phyloP scores from a whole-genome alignment of 1,140 invertebrate genomes.

The Hestina assimilis region DNA sequence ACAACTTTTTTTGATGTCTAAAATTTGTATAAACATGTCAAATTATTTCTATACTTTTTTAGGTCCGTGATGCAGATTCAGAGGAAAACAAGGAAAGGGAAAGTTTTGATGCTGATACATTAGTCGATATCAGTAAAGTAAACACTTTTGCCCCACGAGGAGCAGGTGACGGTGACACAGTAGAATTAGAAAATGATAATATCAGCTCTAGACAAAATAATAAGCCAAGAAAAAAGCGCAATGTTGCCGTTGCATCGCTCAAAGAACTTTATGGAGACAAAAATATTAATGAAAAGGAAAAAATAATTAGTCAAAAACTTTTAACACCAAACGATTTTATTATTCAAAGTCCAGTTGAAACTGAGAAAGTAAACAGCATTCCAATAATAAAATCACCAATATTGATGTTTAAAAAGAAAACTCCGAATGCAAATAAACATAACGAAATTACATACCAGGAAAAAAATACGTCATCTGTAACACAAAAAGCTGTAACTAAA shows the following conservation, averaged over 20 bases:
- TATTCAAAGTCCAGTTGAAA: too few species aligned
- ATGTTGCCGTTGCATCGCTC: conserved; percentile 37
- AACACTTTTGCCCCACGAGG: neutral
- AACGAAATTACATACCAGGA: neutral
- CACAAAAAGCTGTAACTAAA: neutral
- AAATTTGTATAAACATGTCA: too few species aligned
- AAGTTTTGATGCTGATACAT: neutral
- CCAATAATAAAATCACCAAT: neutral
- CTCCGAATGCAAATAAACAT: neutral
- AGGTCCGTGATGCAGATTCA: conserved; percentile 11
- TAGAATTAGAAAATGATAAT: neutral
- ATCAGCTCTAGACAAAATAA: neutral
- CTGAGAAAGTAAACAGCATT: too few species aligned
- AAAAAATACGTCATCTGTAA: neutral
- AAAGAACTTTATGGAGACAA: conserved; percentile 14
- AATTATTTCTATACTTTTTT: too few species aligned
- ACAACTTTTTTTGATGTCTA: too few species aligned
- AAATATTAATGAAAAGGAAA: conserved; percentile 1
- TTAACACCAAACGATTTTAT: conserved; percentile 36
- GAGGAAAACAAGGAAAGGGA: conserved; percentile 1
- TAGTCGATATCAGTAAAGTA: conserved; percentile 20
- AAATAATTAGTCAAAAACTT: conserved; percentile 12
- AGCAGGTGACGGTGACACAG: neutral
- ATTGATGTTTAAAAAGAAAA: conserved; percentile 11
- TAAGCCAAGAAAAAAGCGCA: conserved; percentile 28